Evolutionary conservation across 2,888 invertebrate species (phyloP).

Genomic region (Hydriomena furcata): DNA sequence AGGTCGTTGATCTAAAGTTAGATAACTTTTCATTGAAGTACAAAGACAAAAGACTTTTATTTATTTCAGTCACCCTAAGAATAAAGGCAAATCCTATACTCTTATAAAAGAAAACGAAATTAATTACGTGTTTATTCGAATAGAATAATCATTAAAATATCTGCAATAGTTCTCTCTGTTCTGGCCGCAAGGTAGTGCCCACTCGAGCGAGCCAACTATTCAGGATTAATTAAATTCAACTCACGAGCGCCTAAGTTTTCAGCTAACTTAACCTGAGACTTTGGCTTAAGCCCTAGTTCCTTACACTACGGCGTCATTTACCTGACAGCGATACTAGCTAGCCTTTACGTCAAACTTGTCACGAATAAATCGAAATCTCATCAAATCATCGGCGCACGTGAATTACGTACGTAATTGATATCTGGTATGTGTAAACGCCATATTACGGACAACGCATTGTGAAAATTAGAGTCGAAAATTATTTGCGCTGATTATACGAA

Average conservation of each 20-base stretch:
- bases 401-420: too few species aligned
- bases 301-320: too few species aligned
- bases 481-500: constrained; percentile 32
- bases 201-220: constrained; percentile 23
- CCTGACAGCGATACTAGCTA: too few species aligned
- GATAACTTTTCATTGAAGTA: too few species aligned
- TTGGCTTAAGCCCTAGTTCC: constrained; percentile 13
- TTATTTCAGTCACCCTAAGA: too few species aligned
- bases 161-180: constrained; percentile 5
- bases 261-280: constrained; percentile 52
- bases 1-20: too few species aligned
- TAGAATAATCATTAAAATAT: constrained; percentile 15
- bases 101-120: too few species aligned
- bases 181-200: constrained; percentile 27
- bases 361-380: too few species aligned
- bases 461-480: constrained; percentile 21
- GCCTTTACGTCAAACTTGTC: too few species aligned
- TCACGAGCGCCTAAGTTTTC: constrained; percentile 34
- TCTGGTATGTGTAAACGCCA: neutral
- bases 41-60: too few species aligned
- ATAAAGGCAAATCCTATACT: too few species aligned
- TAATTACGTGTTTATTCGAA: constrained; percentile 8
- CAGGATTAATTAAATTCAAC: constrained; percentile 27
- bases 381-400: too few species aligned
- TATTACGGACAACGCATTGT: neutral